These are phyloP conservation scores for Eubasilissa splendida DNA, from an alignment of 2,888 invertebrate genomes.

Conservation along the genomic window DNA sequence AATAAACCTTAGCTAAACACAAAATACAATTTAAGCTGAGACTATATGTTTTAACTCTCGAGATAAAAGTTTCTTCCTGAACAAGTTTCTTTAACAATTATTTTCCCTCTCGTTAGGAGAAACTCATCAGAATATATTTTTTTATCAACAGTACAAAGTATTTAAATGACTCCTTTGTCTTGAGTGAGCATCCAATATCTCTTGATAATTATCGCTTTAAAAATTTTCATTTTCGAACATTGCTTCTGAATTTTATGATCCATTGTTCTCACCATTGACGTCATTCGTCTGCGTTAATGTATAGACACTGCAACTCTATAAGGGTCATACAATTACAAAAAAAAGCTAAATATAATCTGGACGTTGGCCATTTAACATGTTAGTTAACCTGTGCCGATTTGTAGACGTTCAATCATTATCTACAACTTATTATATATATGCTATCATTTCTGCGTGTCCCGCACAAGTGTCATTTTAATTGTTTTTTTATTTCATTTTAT, in stretches of 20 bases:
- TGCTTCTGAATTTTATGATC: slow-evolving; percentile 21
- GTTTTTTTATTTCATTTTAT: too few relatives aligned
- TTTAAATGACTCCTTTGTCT: slow-evolving; percentile 22
- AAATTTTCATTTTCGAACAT: slow-evolving; percentile 9
- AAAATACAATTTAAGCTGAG: too few relatives aligned
- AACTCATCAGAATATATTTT: slow-evolving; percentile 5
- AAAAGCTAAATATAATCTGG: not conserved
- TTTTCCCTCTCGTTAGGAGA: slow-evolving; percentile 12
- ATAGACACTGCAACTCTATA: not conserved
- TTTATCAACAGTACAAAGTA: not conserved
- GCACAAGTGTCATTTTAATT: too few relatives aligned
- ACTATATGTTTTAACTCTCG: too few relatives aligned
- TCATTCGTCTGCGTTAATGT: slow-evolving; percentile 10
- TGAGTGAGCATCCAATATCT: not conserved
- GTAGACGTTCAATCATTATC: too few relatives aligned
- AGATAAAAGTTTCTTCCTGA: too few relatives aligned
- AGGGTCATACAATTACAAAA: not conserved
- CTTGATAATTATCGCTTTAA: not conserved
- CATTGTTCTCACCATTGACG: slow-evolving; percentile 28
- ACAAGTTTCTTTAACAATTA: not conserved
- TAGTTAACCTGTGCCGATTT: too few relatives aligned
- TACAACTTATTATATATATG: too few relatives aligned
- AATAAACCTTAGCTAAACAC: too few relatives aligned
- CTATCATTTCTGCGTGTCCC: too few relatives aligned
- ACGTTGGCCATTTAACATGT: not conserved